phyloP scores from a whole-genome alignment of 1,140 invertebrate species.

The Bombus terrestris region DNA sequence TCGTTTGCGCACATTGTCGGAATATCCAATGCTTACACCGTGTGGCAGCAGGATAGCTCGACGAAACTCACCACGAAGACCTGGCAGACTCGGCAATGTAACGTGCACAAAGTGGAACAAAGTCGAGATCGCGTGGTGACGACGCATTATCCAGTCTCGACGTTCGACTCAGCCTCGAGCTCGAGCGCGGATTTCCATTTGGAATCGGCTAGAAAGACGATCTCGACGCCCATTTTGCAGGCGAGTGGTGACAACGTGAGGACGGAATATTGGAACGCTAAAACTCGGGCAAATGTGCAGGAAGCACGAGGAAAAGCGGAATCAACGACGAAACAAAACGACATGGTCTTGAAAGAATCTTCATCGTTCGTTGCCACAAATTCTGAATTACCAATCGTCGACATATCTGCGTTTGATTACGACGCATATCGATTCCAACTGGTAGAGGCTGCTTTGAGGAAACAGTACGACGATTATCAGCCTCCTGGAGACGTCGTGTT shows the following conservation, averaged over 20 bases:
- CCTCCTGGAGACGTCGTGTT: conserved; percentile 74
- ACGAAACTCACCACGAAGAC: neutral
- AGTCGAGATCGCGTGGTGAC: conserved; percentile 56
- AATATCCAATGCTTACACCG: conserved; percentile 25
- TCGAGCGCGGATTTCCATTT: conserved; percentile 51
- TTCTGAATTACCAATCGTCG: conserved; percentile 59
- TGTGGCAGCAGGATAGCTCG: conserved; percentile 20
- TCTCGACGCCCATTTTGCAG: conserved; percentile 49
- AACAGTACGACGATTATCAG: conserved; percentile 70
- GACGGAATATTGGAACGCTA: neutral
- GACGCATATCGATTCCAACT: conserved; percentile 71
- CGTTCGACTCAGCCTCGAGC: conserved; percentile 63
- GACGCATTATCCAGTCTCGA: conserved; percentile 65
- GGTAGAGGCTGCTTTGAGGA: conserved; percentile 69
- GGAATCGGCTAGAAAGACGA: conserved; percentile 32
- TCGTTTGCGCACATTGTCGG: conserved; percentile 2
- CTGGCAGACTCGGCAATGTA: neutral
- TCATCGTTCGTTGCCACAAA: conserved; percentile 63
- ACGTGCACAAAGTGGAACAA: neutral
- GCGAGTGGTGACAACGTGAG: conserved; percentile 4
- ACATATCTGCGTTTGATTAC: conserved; percentile 73
- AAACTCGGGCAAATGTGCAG: accelerated
- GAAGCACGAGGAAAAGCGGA: neutral
- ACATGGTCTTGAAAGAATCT: conserved; percentile 46
- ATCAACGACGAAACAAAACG: neutral